Base-by-base conservation (phyloP, 1,140 invertebrate genomes). In the Drosophila prosaltans region DNA sequence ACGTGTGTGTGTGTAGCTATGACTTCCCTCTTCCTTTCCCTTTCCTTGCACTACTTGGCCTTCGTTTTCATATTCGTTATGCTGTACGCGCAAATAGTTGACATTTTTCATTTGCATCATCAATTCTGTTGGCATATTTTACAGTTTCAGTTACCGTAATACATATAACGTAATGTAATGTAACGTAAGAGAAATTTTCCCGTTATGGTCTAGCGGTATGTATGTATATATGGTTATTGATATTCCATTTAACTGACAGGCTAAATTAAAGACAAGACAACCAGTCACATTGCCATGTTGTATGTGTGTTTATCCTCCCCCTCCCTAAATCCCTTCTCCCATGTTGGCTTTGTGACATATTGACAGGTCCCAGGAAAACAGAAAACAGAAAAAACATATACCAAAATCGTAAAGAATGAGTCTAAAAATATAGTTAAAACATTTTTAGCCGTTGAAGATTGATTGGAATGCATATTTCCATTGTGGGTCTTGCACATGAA, bases 41-140 rank as follows among this genome's bases (percentile, higher is more conserved):
- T 30, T 16, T 16, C 16, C 16, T 16, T 16, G 16, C 16, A 16
- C 16, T 16, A 16, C 16, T 16, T 16, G 16, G 16, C 0, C 16
- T 45, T 45, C 36, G 41, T 72, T 61, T 67, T 74, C 65, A 70
- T 63, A 65, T 66, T 72, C 66, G 57, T n/a, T 28, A 63, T 70
- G 66, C 58, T 45, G 54, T 58, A 68, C 40, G 39, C 63, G 76
- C 83, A 71, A 86, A 86, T 86, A 86, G 83, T 86, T 88, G 83
- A 86, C 80, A 80, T 86, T 86, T 86, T 86, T 83, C 83, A 86
- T 86, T 86, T 86, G 80, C 83, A 88, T 86, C 83, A 88, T 86
- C 80, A 86, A 83, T 88, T 80, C 76, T 55, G 58, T 63, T 86
- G 80, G 62, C 80, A 80, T 76, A 72, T 80, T 80, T 82, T 69